A percentile compares a stretch with the other conserved stretches of the same genome.
Conservation (phyloP, 2,113 vertebrate species). For the Saccopteryx bilineata region DNA sequence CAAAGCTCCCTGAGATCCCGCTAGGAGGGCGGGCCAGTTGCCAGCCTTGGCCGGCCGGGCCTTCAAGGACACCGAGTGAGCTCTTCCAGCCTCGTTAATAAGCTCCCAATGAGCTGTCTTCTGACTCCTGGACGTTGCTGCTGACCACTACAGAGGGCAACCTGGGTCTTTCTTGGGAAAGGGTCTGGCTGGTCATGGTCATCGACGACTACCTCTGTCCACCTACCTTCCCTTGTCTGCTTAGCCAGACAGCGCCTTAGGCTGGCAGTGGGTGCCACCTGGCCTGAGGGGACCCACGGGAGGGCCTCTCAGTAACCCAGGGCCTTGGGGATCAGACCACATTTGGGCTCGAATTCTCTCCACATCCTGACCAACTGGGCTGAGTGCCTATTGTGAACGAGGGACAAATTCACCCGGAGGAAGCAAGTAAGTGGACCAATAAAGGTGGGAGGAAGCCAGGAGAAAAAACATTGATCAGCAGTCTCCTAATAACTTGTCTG, state of each 20-base stretch:
- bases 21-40: background rate
- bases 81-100: background rate
- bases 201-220: background rate
- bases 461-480: background rate
- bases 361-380: background rate
- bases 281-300: background rate
- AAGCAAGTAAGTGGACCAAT: slow-evolving; percentile 35
- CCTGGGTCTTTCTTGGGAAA: background rate
- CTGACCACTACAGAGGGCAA: background rate
- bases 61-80: background rate
- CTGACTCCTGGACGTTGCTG: background rate
- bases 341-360: background rate
- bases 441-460: background rate
- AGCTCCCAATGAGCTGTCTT: background rate
- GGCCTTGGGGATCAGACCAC: slow-evolving; percentile 1
- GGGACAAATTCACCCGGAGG: slow-evolving; percentile 25
- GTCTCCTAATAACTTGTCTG: background rate
- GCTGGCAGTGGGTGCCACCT: background rate
- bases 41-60: background rate
- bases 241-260: background rate
- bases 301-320: background rate
- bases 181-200: background rate
- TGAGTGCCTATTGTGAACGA: background rate
- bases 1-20: background rate
- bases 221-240: background rate